A percentile compares a stretch with the other conserved stretches of the same genome.
phyloP scores from a whole-genome alignment of 2,113 vertebrate genomes.

The Dermatemys mawii region DNA sequence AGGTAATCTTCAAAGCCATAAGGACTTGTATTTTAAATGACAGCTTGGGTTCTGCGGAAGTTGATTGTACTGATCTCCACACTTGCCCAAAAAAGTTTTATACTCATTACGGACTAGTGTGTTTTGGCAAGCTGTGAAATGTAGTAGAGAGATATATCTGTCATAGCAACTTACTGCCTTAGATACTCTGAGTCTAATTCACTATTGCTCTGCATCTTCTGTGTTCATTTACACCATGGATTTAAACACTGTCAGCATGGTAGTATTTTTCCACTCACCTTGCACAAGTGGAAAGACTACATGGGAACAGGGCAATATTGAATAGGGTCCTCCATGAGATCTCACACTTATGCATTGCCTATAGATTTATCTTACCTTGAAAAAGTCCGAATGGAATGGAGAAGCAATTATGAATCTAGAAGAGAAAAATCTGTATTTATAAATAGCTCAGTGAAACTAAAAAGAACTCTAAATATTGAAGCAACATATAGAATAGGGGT shows the following conservation, averaged over 20 bases:
- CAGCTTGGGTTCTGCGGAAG: neutral
- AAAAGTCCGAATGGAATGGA: neutral
- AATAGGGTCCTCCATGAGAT: neutral
- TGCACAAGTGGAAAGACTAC: neutral
- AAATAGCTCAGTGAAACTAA: neutral
- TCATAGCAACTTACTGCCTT: accelerated
- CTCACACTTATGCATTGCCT: neutral
- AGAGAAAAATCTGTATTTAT: neutral
- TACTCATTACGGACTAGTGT: neutral
- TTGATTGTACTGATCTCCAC: neutral
- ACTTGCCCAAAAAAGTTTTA: neutral
- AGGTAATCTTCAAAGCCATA: neutral
- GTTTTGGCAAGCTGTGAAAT: neutral
- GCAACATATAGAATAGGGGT: neutral
- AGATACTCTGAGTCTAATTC: neutral
- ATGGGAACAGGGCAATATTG: neutral
- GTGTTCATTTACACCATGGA: neutral
- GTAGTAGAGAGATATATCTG: neutral
- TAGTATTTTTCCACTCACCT: neutral
- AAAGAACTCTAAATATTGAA: neutral
- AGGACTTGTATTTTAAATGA: neutral
- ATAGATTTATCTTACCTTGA: neutral
- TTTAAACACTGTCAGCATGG: neutral
- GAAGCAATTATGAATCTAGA: neutral
- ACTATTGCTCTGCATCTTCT: neutral